Evolutionary conservation across 2,888 invertebrate species (phyloP), one percentile per base, ranked within the genome.

Genomic region (Drosophila merina): DNA sequence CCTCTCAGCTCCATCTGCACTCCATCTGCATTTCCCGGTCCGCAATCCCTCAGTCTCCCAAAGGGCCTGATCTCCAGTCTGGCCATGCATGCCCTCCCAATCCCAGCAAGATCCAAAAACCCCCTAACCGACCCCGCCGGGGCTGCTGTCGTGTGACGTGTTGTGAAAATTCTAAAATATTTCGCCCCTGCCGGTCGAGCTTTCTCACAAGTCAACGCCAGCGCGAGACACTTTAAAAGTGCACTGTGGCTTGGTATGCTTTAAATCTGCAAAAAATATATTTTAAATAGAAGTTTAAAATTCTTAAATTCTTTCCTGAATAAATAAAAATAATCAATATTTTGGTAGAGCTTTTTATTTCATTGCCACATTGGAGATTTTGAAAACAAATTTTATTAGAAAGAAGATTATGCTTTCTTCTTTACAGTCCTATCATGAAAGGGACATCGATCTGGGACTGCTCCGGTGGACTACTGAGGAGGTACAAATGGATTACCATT

Each of bases 141-240:
- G 47, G 47, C 57, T 68, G 63, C 73, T 81, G 62, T 77, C 76
- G 84, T 86, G 86, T 86, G 85, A 83, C 68, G 87, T 81, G 79
- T 79, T 77, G 76, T 66, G 76, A 70, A 81, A 79, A 86, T 84
- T 85, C 82, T 72, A 67, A 82, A 82, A 84, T 82, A 81, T 81
- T 84, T 80, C 50, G 57, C 51, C 67, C 70, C 66, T 58, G 58
- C 56, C 52, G 74, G 44, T 47, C 48, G 30, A 57, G 80, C 72
- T 84, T 76, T 84, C 82, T 84, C 81, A 81, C 79, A 76, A 84
- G 76, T 84, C 85, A 84, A 81, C 81, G 85, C 84, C 86, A 74
- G 67, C 72, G 76, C 69, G 73, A 86, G 79, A 86, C 83, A 86
- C 72, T 77, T 78, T 74, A 78, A 72, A 69, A 75, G 71, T 36